Conservation (phyloP, 1,140 invertebrate species). For the Aphis craccivora region DNA sequence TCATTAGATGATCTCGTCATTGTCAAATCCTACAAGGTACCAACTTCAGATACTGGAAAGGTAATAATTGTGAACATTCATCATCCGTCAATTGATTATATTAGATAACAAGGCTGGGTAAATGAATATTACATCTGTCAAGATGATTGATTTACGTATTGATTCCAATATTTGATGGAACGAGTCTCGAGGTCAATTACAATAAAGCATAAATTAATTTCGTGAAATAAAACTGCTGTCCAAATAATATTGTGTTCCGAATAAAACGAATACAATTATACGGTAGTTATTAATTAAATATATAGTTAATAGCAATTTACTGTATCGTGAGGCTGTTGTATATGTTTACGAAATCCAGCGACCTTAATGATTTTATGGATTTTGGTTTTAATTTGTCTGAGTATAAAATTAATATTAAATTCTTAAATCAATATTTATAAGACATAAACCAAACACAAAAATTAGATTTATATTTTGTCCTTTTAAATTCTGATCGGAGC, state of each 20-base stretch:
- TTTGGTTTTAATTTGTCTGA: neutral
- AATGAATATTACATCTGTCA: neutral
- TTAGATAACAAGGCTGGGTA: neutral
- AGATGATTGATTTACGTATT: neutral
- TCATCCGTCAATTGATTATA: neutral
- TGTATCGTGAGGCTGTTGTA: neutral
- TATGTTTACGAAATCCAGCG: neutral
- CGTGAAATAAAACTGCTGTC: neutral
- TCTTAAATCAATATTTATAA: neutral
- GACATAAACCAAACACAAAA: neutral
- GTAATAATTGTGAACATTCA: slow-evolving; percentile 18
- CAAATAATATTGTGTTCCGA: neutral
- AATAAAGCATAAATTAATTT: neutral
- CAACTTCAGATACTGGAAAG: slow-evolving; percentile 47
- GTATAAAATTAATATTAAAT: neutral
- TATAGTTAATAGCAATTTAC: neutral
- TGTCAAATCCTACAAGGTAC: slow-evolving; percentile 31
- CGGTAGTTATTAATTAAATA: neutral
- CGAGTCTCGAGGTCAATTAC: neutral
- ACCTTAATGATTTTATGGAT: neutral
- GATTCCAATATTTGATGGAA: neutral
- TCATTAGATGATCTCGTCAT: slow-evolving; percentile 41
- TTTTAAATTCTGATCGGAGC: neutral
- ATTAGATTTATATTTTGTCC: neutral
- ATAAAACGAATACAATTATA: neutral